Base-by-base conservation (phyloP, 2,797 vertebrate species). In the Pipistrellus nathusii region DNA sequence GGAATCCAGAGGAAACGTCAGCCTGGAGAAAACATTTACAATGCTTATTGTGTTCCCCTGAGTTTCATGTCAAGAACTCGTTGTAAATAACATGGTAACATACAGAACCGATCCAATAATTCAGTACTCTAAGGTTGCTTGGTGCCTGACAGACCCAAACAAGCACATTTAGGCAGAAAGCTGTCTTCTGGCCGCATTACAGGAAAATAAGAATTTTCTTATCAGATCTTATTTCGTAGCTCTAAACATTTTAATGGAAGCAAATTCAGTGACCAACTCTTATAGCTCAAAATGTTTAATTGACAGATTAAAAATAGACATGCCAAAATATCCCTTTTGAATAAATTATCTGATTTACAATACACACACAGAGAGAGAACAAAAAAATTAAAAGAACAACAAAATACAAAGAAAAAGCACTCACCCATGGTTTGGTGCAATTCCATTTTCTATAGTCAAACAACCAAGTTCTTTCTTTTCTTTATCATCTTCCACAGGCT, bases 1-100 rank as follows among this genome's bases (percentile, higher is more conserved):
- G 86, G 99, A 99, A 98, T 99, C 99, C 77, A 98, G 95, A 91
- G 99, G 99, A 98, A 99, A 99, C 30, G 99, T 99, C 97, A 99
- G 98, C 97, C 99, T 99, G 98, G 78, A 95, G 53, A 89, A 55
- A 88, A 91, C 32, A 73, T 53, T 87, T 62, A 14, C 89, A 88
- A 94, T 59, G 12, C 15, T 95, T 73, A 93, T 5, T 55, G 53
- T 30, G 15, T 77, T 88, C 94, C 69, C 82, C 20, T 66, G 81
- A 84, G 44, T 72, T 75, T 81, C 11, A 5, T 55, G 82, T 21
- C 55, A 83, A 53, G 66, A 91, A 90, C 21, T 90, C 6, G 44
- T 48, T 82, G 89, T 68, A 88, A 25, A 14, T 84, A 92, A 90
- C 3, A 18, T 88, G 53, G 30, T 46, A 83, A 90, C 38, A 83